Evolutionary conservation across 2,797 vertebrate species (phyloP).

Genomic region (Cetoscarus ocellatus): DNA sequence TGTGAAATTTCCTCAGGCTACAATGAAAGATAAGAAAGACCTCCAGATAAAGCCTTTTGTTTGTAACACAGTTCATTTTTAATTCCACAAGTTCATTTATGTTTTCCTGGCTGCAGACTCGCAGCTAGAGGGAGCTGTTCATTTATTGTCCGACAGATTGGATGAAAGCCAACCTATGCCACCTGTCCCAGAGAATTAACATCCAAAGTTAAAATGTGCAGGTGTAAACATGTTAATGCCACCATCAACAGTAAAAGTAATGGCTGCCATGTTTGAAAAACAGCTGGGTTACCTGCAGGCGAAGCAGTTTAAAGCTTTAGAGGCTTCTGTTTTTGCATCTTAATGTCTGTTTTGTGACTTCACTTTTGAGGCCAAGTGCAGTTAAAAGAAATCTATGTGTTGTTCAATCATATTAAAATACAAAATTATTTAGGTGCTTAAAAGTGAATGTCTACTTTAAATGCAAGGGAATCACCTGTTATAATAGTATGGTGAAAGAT

Average conservation of each 20-base stretch:
- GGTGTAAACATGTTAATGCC: not conserved
- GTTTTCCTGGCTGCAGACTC: not conserved
- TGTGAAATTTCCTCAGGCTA: constrained; percentile 21
- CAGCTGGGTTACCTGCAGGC: not conserved
- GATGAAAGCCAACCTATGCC: not conserved
- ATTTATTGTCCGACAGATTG: not conserved
- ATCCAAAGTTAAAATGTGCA: not conserved
- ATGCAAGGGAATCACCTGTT: not conserved
- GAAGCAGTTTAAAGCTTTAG: not conserved
- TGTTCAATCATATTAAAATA: not conserved
- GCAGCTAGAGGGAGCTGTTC: not conserved
- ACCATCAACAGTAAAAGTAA: not conserved
- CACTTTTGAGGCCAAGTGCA: not conserved
- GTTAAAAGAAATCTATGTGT: not conserved
- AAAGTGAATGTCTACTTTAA: not conserved
- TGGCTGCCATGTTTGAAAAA: not conserved
- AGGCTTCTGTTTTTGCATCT: not conserved
- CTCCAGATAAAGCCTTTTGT: constrained; percentile 2
- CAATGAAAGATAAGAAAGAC: not conserved
- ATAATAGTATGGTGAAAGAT: too few relatives aligned
- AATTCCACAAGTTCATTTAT: not conserved
- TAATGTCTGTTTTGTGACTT: not conserved
- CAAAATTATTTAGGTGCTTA: not conserved
- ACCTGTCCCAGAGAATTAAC: not conserved
- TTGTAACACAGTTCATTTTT: not conserved